Evolutionary conservation across 2,797 vertebrate species (phyloP).

Genomic region (Acanthis flammea): DNA sequence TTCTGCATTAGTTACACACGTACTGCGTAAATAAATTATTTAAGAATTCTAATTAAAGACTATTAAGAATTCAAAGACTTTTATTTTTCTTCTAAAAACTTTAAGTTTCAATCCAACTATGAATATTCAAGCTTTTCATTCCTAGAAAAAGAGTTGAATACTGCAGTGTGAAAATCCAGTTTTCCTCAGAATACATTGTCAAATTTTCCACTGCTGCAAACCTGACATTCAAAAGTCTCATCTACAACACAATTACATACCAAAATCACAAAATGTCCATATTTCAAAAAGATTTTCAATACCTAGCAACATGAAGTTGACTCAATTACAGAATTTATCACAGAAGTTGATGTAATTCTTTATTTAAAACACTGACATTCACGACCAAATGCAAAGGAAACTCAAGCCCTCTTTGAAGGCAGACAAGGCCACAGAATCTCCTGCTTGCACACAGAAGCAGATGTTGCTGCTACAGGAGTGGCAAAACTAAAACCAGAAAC

Average conservation of each 20-base stretch:
- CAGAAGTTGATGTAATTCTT: neutral
- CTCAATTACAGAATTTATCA: neutral
- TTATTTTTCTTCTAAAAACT: conserved; percentile 7
- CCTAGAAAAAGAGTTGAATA: neutral
- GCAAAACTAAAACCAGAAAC: neutral
- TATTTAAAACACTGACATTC: neutral
- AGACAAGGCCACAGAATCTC: neutral
- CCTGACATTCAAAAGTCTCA: neutral
- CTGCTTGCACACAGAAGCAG: neutral
- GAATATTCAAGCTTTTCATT: neutral
- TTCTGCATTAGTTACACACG: neutral
- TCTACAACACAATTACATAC: neutral
- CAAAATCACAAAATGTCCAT: neutral
- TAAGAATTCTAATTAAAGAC: neutral
- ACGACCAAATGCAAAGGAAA: neutral
- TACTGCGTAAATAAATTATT: neutral
- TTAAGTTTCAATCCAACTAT: neutral
- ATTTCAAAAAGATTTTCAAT: neutral
- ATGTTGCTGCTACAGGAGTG: neutral
- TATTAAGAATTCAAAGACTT: conserved; percentile 12
- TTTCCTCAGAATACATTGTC: conserved; percentile 6
- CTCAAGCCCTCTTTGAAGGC: neutral
- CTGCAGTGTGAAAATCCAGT: neutral
- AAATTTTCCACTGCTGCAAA: neutral
- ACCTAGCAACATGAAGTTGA: neutral